Conservation (phyloP, 2,797 vertebrate species). For the Florisuga fusca region DNA sequence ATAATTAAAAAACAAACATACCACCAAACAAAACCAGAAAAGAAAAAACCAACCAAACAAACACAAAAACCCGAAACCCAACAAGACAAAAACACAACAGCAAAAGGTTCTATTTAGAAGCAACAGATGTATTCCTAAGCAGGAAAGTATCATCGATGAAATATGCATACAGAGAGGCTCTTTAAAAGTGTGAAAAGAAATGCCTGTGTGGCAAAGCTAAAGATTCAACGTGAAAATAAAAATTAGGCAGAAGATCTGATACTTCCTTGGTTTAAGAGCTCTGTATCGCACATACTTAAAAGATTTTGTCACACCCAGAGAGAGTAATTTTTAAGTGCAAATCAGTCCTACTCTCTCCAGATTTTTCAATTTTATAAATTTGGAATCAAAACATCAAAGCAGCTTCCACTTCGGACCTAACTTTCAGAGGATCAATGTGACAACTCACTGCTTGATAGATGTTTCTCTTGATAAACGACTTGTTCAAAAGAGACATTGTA, state of each 20-base stretch:
- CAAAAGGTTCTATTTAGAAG: slow-evolving; percentile 48
- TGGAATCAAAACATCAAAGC: slow-evolving; percentile 84
- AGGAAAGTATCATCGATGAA: neutral
- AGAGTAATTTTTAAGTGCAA: slow-evolving; percentile 54
- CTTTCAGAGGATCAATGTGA: slow-evolving; percentile 85
- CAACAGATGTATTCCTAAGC: slow-evolving; percentile 52
- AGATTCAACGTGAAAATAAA: slow-evolving; percentile 21
- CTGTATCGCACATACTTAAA: slow-evolving; percentile 19
- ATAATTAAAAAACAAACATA: too few relatives aligned
- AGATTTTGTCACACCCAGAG: slow-evolving; percentile 28
- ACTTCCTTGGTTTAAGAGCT: slow-evolving; percentile 19
- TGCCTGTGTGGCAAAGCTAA: neutral
- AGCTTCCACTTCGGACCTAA: slow-evolving; percentile 79
- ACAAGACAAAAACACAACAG: neutral
- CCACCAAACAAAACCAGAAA: too few relatives aligned
- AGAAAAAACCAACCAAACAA: too few relatives aligned
- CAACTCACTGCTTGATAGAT: slow-evolving; percentile 86
- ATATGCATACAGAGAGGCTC: neutral
- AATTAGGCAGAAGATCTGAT: neutral
- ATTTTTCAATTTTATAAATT: slow-evolving; percentile 81
- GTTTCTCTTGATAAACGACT: slow-evolving; percentile 88
- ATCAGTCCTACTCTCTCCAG: slow-evolving; percentile 56
- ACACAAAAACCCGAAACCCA: too few relatives aligned
- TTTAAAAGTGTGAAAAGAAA: neutral
- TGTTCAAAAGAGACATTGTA: slow-evolving; percentile 88